Evolutionary conservation across 2,888 invertebrate species (phyloP).

Genomic region (Nomada ferruginata): DNA sequence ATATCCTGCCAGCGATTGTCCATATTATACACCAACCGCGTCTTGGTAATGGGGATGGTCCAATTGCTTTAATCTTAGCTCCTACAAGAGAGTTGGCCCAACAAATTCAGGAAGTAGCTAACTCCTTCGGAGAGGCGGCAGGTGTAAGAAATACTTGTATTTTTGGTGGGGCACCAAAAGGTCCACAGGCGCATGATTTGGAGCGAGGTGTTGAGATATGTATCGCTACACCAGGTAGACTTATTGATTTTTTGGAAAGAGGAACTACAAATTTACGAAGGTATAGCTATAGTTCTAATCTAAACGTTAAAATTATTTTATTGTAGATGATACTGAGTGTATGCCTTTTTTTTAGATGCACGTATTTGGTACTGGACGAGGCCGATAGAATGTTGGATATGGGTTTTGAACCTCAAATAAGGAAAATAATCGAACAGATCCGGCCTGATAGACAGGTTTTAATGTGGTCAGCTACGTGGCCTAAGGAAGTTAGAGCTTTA

Average conservation of each 20-base stretch:
- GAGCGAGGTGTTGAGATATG: constrained; percentile 96
- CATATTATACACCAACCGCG: constrained; percentile 87
- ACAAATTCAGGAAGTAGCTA: constrained; percentile 91
- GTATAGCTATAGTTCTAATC: constrained; percentile 52
- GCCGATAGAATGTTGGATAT: constrained; percentile 98
- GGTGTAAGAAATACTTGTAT: constrained; percentile 96
- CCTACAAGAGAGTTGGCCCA: constrained; percentile 86
- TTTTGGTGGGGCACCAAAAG: constrained; percentile 99
- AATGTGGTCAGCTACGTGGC: constrained; percentile 99
- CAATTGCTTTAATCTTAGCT: constrained; percentile 86
- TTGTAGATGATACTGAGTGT: constrained; percentile 86
- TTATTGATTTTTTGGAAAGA: constrained; percentile 97
- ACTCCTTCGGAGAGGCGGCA: constrained; percentile 95
- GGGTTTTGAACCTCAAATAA: constrained; percentile 98
- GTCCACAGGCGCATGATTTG: constrained; percentile 93
- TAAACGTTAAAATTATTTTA: constrained; percentile 86
- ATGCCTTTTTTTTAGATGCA: constrained; percentile 89
- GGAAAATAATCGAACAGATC: constrained; percentile 96
- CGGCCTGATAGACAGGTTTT: constrained; percentile 97
- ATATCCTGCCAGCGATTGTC: constrained; percentile 87
- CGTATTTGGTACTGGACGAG: constrained; percentile 95
- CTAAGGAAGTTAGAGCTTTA: constrained; percentile 95
- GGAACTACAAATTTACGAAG: constrained; percentile 90
- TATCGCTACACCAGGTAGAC: constrained; percentile 97
- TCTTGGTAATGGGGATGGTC: constrained; percentile 87